A percentile compares a stretch with the other conserved stretches of the same genome.
Evolutionary conservation across 1,140 invertebrate genomes (phyloP).

Genomic region (Saccostrea cuccullata): DNA sequence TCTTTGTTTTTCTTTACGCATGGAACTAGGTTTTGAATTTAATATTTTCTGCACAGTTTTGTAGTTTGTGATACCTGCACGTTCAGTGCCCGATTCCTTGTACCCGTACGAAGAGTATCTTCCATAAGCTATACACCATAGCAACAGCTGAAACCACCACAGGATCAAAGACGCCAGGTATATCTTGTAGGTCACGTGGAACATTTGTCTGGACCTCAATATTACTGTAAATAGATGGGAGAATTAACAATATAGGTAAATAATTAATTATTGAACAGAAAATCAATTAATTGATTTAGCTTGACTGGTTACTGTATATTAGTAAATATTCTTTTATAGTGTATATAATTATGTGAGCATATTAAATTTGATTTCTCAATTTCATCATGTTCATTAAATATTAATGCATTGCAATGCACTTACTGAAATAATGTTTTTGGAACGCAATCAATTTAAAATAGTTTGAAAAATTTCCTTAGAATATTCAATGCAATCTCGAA

Average conservation of each 20-base stretch:
- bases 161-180: constrained; percentile 85
- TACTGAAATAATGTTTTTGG: background rate
- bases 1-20: no score
- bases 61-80: constrained; percentile 80
- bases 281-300: no score
- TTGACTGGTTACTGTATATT: no score
- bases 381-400: background rate
- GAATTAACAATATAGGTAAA: background rate
- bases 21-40: no score
- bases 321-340: no score
- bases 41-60: no score
- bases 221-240: constrained; percentile 80
- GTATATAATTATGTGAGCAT: no score
- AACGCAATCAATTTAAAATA: no score
- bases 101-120: constrained; percentile 86
- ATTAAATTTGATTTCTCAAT: background rate
- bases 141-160: constrained; percentile 82
- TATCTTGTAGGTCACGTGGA: constrained; percentile 92
- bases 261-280: no score
- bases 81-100: constrained; percentile 81
- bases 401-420: background rate
- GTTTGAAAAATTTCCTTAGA: no score
- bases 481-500: no score
- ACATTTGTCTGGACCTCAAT: constrained; percentile 86
- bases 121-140: constrained; percentile 84